Conservation (phyloP, 1,140 invertebrate species). For the Hirudo medicinalis region DNA sequence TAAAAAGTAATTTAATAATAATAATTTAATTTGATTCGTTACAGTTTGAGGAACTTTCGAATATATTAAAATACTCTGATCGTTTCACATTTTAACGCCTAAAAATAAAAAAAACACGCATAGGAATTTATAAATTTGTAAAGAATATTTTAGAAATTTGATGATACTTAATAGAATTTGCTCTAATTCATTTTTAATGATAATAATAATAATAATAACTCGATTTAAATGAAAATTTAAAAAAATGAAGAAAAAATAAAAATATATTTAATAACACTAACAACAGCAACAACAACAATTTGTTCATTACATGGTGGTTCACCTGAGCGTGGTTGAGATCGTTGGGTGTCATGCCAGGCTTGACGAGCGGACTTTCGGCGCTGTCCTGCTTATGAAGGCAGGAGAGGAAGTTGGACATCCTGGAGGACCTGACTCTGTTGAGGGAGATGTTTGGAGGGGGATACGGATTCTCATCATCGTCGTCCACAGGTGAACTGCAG, state of each 20-base stretch:
- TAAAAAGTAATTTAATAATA: too few relatives aligned
- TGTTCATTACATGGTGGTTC: not conserved
- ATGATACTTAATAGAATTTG: too few relatives aligned
- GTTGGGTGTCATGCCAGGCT: slow-evolving; percentile 53
- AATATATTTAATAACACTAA: not conserved
- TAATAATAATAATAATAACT: slow-evolving; percentile 7
- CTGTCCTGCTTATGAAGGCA: slow-evolving; percentile 43
- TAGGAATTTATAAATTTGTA: too few relatives aligned
- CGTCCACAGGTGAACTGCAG: slow-evolving; percentile 32
- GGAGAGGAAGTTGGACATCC: slow-evolving; percentile 27
- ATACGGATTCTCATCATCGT: slow-evolving; percentile 27
- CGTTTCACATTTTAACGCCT: too few relatives aligned
- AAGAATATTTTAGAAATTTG: too few relatives aligned
- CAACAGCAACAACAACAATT: not conserved
- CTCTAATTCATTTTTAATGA: not conserved
- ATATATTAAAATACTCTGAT: too few relatives aligned
- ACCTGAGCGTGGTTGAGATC: slow-evolving; percentile 54
- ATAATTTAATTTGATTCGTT: too few relatives aligned
- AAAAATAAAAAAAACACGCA: too few relatives aligned
- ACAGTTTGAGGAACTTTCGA: too few relatives aligned
- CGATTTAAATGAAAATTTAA: not conserved
- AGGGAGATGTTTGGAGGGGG: slow-evolving; percentile 2
- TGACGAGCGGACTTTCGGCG: slow-evolving; percentile 42
- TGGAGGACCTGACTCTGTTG: not conserved
- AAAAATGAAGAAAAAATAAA: not conserved